Percentiles rank a stretch among this genome's conserved stretches.
These are phyloP conservation scores for Drosophila heteroneura DNA, from an alignment of 2,888 invertebrate genomes.

Conservation along the genomic window DNA sequence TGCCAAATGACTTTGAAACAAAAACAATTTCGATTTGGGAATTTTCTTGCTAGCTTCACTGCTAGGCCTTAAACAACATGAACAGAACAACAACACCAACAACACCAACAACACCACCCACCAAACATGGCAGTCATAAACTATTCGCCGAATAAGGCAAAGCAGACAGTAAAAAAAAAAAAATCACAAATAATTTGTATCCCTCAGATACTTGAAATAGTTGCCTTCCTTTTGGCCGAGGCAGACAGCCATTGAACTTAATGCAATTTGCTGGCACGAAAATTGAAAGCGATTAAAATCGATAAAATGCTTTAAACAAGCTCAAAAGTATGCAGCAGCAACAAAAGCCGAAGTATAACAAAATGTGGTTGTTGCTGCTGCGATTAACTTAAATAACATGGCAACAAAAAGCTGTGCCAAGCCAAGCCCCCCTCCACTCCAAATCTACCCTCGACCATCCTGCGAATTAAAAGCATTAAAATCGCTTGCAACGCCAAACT, in stretches of 20 bases:
- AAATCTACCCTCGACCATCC: conserved; percentile 9
- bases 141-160: conserved; percentile 53
- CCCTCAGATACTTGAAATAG: conserved; percentile 58
- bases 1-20: conserved; percentile 67
- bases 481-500: conserved; percentile 58
- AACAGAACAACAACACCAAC: background rate
- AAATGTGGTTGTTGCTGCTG: conserved; percentile 23
- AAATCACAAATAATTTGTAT: conserved; percentile 30
- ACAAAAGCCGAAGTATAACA: conserved; percentile 33
- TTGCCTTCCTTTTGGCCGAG: conserved; percentile 15
- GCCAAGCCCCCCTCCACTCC: background rate
- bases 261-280: conserved; percentile 47
- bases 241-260: conserved; percentile 53
- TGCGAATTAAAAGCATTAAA: conserved; percentile 71
- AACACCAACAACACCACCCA: conserved; percentile 6
- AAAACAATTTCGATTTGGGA: conserved; percentile 58
- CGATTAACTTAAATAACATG: conserved; percentile 54
- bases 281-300: conserved; percentile 44
- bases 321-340: conserved; percentile 40
- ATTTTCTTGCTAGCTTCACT: conserved; percentile 16
- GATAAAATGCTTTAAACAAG: conserved; percentile 54
- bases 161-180: conserved; percentile 40
- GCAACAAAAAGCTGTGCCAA: conserved; percentile 33
- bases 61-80: conserved; percentile 28
- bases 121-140: conserved; percentile 55